Percentiles rank a stretch among this genome's conserved stretches.
These are phyloP conservation scores for Rhynchophorus ferrugineus DNA, from an alignment of 1,140 invertebrate genomes.

Conservation along the genomic window DNA sequence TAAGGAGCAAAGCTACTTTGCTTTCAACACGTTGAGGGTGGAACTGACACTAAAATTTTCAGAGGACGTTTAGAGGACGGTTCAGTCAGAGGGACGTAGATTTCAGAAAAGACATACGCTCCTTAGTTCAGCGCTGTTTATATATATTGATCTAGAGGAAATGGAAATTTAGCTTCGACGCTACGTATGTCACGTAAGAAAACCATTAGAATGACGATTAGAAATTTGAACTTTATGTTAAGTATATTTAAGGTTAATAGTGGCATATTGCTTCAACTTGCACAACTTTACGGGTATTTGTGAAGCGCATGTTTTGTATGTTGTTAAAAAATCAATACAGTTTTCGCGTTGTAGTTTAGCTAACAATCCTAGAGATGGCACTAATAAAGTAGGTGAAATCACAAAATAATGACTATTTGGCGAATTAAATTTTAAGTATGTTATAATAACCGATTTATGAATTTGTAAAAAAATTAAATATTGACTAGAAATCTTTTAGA, in stretches of 20 bases:
- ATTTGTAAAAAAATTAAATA: too few relatives aligned
- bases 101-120: constrained; percentile 3
- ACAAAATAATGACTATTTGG: too few relatives aligned
- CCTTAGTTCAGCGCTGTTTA: not conserved
- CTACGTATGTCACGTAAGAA: not conserved
- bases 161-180: not conserved
- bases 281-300: not conserved
- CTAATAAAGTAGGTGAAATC: too few relatives aligned
- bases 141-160: constrained; percentile 1
- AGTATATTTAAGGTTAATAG: not conserved
- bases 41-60: constrained; percentile 7
- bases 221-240: not conserved
- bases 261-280: not conserved
- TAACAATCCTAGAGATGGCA: too few relatives aligned
- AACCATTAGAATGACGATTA: not conserved
- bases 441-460: too few relatives aligned
- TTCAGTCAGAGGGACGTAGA: constrained; percentile 14
- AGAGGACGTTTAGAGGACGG: constrained; percentile 23
- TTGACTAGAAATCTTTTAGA: too few relatives aligned
- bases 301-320: too few relatives aligned
- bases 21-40: too few relatives aligned
- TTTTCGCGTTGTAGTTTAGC: too few relatives aligned
- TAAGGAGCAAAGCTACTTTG: too few relatives aligned
- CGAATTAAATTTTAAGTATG: too few relatives aligned
- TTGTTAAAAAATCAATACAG: too few relatives aligned